Evolutionary conservation across 2,888 invertebrate genomes (phyloP).

Genomic region (Phalera bucephala): DNA sequence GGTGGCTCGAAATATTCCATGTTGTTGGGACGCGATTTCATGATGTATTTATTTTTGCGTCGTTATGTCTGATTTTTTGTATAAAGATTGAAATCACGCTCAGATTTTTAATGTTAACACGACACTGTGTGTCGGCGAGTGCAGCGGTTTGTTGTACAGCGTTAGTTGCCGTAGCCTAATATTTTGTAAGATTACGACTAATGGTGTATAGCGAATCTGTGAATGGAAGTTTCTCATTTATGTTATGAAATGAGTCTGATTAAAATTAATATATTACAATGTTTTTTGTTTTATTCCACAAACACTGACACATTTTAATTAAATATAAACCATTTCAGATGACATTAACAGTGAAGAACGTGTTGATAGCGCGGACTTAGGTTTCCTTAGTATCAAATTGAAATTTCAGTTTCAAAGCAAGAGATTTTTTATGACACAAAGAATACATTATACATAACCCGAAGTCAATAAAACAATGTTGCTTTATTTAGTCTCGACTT

Average conservation of each 20-base stretch:
- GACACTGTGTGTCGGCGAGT: slow-evolving; percentile 54
- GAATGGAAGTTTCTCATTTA: slow-evolving; percentile 68
- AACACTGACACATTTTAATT: too few relatives aligned
- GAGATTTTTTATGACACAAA: too few relatives aligned
- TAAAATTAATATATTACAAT: slow-evolving; percentile 71
- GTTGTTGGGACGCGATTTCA: slow-evolving; percentile 35
- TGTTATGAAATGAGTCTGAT: slow-evolving; percentile 80
- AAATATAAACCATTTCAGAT: too few relatives aligned
- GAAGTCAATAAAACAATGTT: too few relatives aligned
- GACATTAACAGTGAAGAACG: too few relatives aligned
- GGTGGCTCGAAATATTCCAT: slow-evolving; percentile 61
- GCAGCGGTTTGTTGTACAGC: slow-evolving; percentile 53
- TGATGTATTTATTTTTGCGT: slow-evolving; percentile 39
- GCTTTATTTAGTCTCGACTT: too few relatives aligned
- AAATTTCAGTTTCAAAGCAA: too few relatives aligned
- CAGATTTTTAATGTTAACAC: slow-evolving; percentile 39
- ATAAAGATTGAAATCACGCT: slow-evolving; percentile 33
- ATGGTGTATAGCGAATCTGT: slow-evolving; percentile 57
- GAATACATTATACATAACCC: too few relatives aligned
- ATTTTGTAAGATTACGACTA: slow-evolving; percentile 51
- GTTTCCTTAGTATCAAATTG: too few relatives aligned
- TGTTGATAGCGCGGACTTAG: too few relatives aligned
- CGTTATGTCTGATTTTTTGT: slow-evolving; percentile 22
- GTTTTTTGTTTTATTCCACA: slow-evolving; percentile 41
- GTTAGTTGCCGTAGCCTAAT: slow-evolving; percentile 46